A percentile compares a stretch with the other conserved stretches of the same genome.
Conservation (phyloP, 2,113 vertebrate species). For the Otus sunia region DNA sequence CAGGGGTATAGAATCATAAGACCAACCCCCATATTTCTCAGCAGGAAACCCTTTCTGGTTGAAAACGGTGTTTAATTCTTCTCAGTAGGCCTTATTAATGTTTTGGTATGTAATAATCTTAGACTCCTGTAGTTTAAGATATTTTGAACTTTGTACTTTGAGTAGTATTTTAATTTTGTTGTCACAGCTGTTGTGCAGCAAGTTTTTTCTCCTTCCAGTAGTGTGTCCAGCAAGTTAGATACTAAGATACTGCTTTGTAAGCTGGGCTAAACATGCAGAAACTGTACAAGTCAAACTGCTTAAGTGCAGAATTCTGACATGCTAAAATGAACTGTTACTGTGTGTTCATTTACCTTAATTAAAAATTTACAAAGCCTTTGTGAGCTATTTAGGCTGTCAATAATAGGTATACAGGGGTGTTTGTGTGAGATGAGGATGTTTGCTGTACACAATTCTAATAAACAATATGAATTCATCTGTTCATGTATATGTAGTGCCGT, state of each 20-base stretch:
- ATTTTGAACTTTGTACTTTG: neutral
- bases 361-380: conserved; percentile 52
- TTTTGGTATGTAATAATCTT: neutral
- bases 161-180: neutral
- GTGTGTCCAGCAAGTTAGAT: neutral
- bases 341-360: conserved; percentile 61
- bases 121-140: neutral
- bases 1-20: neutral
- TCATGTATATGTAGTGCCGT: neutral
- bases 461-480: neutral
- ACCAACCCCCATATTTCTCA: neutral
- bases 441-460: neutral
- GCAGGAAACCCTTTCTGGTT: conserved; percentile 8
- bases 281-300: neutral
- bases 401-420: neutral
- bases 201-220: neutral
- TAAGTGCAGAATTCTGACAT: conserved; percentile 14
- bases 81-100: neutral
- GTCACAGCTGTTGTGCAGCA: neutral
- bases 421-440: neutral
- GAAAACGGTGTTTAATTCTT: conserved; percentile 17
- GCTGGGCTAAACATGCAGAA: neutral
- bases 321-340: neutral
- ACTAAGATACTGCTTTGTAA: neutral
- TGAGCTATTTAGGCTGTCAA: neutral